Conservation (phyloP, 2,797 vertebrate genomes). For the Phataginus tetradactyla region DNA sequence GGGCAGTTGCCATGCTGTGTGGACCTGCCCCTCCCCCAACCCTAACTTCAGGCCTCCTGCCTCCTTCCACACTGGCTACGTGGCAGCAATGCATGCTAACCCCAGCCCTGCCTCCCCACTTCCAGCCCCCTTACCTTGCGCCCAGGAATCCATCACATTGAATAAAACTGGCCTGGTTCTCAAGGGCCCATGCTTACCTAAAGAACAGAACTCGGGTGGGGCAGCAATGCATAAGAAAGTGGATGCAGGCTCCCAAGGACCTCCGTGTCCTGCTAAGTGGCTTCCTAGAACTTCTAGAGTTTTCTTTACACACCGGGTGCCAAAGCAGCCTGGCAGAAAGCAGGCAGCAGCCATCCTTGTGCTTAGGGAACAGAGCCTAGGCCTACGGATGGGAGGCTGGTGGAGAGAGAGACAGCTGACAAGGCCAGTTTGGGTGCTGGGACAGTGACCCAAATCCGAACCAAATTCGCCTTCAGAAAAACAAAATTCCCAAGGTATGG, state of each 20-base stretch:
- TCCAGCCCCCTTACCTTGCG: background rate
- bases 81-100: accelerated
- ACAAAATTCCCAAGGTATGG: constrained; percentile 50
- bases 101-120: no score
- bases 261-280: background rate
- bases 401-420: background rate
- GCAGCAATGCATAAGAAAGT: background rate
- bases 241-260: background rate
- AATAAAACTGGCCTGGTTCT: background rate
- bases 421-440: background rate
- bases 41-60: background rate
- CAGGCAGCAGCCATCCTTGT: background rate
- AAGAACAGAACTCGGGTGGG: background rate
- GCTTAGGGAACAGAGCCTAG: background rate
- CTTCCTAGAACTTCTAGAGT: background rate
- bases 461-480: background rate
- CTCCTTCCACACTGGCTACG: background rate
- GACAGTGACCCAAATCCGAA: background rate
- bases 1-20: background rate
- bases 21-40: accelerated
- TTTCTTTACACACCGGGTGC: background rate
- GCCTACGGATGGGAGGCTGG: background rate
- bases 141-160: background rate
- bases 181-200: accelerated
- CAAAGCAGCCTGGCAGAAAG: background rate